A percentile compares a stretch with the other conserved stretches of the same genome.
phyloP scores from a whole-genome alignment of 2,888 invertebrate genomes.

The Odontothrips loti region DNA sequence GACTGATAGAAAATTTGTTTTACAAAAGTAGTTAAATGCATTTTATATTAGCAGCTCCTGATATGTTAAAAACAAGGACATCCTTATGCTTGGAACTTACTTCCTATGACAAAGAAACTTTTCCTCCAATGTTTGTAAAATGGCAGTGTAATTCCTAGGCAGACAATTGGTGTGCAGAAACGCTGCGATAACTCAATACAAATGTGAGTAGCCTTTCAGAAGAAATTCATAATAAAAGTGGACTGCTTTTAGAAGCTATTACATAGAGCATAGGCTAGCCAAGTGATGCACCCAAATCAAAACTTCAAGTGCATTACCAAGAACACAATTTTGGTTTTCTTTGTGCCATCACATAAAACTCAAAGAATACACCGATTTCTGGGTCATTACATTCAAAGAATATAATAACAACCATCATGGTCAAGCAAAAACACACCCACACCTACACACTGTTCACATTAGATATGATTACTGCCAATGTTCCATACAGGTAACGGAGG shows the following conservation, averaged over 20 bases:
- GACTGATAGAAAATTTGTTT: not conserved
- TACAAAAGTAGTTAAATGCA: not conserved
- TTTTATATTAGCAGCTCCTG: not conserved
- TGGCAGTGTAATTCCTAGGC: not conserved
- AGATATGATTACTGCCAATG: not conserved
- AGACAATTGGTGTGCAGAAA: too few species aligned
- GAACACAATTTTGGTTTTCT: not conserved
- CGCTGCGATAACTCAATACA: too few species aligned
- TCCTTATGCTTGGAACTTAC: not conserved
- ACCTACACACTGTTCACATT: not conserved
- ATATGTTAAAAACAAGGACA: not conserved
- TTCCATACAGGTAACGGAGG: not conserved
- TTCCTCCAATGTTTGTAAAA: not conserved
- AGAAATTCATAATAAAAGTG: too few species aligned
- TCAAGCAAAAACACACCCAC: not conserved
- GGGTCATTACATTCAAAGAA: too few species aligned
- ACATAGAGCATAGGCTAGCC: not conserved
- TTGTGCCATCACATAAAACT: slow-evolving; percentile 3
- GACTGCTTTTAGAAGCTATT: too few species aligned
- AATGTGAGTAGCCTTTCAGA: not conserved
- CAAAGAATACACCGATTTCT: not conserved
- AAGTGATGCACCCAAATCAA: slow-evolving; percentile 5
- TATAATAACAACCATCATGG: not conserved
- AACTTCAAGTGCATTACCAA: not conserved
- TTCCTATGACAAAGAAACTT: not conserved